Base-by-base conservation (phyloP, 2,888 invertebrate genomes). In the Diarsia dahlii region DNA sequence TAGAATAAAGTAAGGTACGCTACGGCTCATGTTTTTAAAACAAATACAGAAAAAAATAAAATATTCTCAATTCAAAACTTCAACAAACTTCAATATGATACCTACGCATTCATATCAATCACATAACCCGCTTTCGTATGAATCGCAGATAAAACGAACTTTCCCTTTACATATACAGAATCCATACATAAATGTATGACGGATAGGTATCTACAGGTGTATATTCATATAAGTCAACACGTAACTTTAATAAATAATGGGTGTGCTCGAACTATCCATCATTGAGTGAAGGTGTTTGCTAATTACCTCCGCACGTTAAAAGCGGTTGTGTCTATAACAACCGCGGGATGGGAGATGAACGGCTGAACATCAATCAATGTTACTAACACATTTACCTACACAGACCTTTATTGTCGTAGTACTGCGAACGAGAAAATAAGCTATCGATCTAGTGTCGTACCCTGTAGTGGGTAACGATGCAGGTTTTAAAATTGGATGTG, bases 301-400 rank as follows among this genome's bases (percentile, higher is more conserved):
- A 90, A 91, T 90, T 91, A 90, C 90, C 80, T 78, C 81, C 39
- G 84, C 83, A 86, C 87, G 88, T 84, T 90, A 89, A 88, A 90
- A 90, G 89, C 90, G 84, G 77, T 82, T 78, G 84, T 82, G 84
- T 82, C 81, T 84, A 85, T 90, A 86, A 88, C 87, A 89, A 89
- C 86, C 84, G 78, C 83, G 78, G 87, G 85, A 81, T 85, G 78
- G 74, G 86, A 89, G 90, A 92, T 90, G 90, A 91, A 92, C 91
- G 90, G 84, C 85, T 82, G 84, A 86, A 87, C 90, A 92, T 92
- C 91, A 90, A 92, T 92, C 92, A 92, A 89, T 89, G 91, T 90
- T 89, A 89, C 89, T 88, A 89, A 86, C 89, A 87, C 74, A 80
- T 82, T 73, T 81, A 86, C 79, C 66, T 75, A 76, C 78, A 82